Evolutionary conservation across 1,140 invertebrate species (phyloP), one percentile per base, ranked within the genome.

Genomic region (Eriosoma lanigerum): DNA sequence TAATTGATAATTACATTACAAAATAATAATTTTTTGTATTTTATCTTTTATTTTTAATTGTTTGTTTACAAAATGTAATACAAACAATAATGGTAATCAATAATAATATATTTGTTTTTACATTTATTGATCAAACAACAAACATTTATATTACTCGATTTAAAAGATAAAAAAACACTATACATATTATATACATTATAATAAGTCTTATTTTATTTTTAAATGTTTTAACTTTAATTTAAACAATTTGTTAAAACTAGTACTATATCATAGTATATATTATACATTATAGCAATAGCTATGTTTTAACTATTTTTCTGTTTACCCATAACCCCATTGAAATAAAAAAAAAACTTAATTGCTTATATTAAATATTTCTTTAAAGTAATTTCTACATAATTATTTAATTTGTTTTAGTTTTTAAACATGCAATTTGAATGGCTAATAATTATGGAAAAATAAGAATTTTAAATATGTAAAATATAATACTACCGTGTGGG

Each of bases 401-500:
- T 58, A 26, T 26, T 58, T 6, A 12, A 24, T 26, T 58, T 29
- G 15, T 26, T 38, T 8, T 26, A 60, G 6, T 13, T 38, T 38
- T 13, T 3, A 15, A 58, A 9, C 1, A 29, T 26, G 24, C 0
- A 4, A 58, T n/a, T 58, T 58, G 21, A 58, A 58, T 58, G 1
- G 1, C 12, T 13, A 56, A 12, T 24, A 24, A 0, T 15, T 58
- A 58, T 21, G 21, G 24, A 26, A 60, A 26, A 17, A 60, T 29
- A 32, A 10, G 26, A 64, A 38, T 12, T 13, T 38, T 38, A 46
- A 46, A 38, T 12, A 44, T 66, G 8, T 48, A 48, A 48, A 26
- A 26, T 52, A 5, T 8, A 26, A 26, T 24, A 72, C 75, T 62
- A 78, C 75, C 75, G 12, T 78, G 9, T 13, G 75, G 38, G 17